Base-by-base conservation (phyloP, 2,888 invertebrate species). In the Psylliodes chrysocephalus region DNA sequence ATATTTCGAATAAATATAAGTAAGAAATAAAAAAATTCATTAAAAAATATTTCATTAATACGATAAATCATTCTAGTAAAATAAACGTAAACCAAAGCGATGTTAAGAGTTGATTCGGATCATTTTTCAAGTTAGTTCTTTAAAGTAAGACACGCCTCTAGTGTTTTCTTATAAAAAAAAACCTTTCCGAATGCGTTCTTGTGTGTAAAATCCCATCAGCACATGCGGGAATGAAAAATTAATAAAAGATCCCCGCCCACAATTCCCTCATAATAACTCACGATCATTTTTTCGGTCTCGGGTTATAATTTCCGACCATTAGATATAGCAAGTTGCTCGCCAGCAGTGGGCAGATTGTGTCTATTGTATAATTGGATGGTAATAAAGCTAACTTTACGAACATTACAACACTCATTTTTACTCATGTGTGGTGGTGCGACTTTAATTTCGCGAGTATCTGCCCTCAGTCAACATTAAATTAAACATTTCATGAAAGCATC, bases 161-260 rank as follows among this genome's bases (percentile, higher is more conserved):
- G 10, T 12, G 3, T 19, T 25, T 42, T 22, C 42, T 14, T 42
- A 42, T 42, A 42, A 42, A 42, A n/a, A n/a, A 22, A 42, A 42
- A 38, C n/a, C n/a, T n/a, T 38, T 38, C 38, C 14, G 3, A 15
- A 38, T 38, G 8, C 18, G 18, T 52, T 25, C 51, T 40, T 28
- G 40, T 40, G 40, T 38, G 47, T 52, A 52, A 54, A 60, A 63
- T 42, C 49, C 49, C 55, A 55, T 59, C 64, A 62, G 40, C 57
- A 61, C 54, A 55, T 28, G 42, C 38, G 51, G 25, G 38, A 56
- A 64, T 62, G 67, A 67, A 67, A 67, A 67, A 67, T 64, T 67
- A 55, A 67, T 67, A 59, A 67, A 62, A 67, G 22, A 15, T 28
- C 64, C 67, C 62, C 67, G 67, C 64, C 67, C 47, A 57, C 57